Evolutionary conservation across 35 echinoderm and acorn worm genomes (phyloP).

Genomic region (Strongylocentrotus purpuratus): DNA sequence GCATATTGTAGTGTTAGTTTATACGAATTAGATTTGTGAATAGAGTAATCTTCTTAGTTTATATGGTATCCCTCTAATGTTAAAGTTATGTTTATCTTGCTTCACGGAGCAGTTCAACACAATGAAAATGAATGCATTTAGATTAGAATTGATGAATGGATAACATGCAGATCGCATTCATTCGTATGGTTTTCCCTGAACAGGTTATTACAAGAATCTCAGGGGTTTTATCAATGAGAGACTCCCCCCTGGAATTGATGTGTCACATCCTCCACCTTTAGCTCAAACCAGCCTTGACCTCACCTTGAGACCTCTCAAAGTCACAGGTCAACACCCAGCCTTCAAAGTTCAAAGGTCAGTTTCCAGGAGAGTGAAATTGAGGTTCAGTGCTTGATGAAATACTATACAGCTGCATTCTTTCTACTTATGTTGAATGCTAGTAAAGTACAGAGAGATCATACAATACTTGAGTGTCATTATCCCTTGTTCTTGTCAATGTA

Average conservation of each 20-base stretch:
- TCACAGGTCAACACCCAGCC: background rate
- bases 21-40: too few relatives aligned
- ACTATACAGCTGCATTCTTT: too few relatives aligned
- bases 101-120: too few relatives aligned
- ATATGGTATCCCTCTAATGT: too few relatives aligned
- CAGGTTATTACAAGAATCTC: constrained; percentile 70
- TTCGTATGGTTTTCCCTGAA: background rate
- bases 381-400: background rate
- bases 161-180: background rate
- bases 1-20: too few relatives aligned
- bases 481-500: too few relatives aligned
- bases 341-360: background rate
- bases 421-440: too few relatives aligned
- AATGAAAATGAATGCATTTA: too few relatives aligned
- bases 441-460: too few relatives aligned
- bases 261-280: constrained; percentile 46
- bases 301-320: constrained; percentile 65
- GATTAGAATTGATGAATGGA: background rate
- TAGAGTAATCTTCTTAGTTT: too few relatives aligned
- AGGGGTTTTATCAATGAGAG: constrained; percentile 62
- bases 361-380: background rate
- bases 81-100: too few relatives aligned
- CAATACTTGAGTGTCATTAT: too few relatives aligned
- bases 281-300: constrained; percentile 68
- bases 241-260: constrained; percentile 70